Conservation (phyloP, 2,888 invertebrate genomes). For the Drosophila nr. perissopoda region DNA sequence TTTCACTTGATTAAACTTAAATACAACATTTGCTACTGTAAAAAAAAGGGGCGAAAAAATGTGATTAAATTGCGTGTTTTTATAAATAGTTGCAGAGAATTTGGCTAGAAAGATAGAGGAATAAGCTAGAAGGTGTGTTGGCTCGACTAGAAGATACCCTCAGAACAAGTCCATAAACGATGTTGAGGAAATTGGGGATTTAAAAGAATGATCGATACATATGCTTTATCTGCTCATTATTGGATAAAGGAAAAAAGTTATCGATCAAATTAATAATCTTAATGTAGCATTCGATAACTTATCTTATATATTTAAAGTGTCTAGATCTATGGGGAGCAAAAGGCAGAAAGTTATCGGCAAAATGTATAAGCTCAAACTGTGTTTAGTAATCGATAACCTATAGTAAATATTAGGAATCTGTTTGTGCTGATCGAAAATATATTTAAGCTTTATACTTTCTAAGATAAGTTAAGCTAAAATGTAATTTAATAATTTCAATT, state of each 20-base stretch:
- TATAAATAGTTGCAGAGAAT: background rate
- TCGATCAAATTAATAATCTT: no score
- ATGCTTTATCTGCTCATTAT: background rate
- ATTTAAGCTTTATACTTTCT: no score
- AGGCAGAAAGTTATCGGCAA: background rate
- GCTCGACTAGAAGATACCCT: background rate
- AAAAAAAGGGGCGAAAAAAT: background rate
- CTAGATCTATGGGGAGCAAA: background rate
- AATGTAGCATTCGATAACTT: background rate
- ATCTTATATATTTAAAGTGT: background rate
- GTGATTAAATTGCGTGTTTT: background rate
- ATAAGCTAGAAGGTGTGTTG: background rate
- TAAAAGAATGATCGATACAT: background rate
- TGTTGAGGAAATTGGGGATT: background rate
- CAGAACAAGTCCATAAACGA: background rate
- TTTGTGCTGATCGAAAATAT: no score
- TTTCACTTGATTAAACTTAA: constrained; percentile 8
- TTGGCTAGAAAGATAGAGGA: background rate
- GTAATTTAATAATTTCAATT: background rate
- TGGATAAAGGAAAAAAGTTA: no score
- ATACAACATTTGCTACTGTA: background rate
- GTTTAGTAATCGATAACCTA: background rate
- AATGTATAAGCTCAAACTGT: background rate
- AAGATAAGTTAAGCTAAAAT: background rate
- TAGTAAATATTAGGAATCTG: background rate